Conservation (phyloP, 2,888 invertebrate genomes). For the Morpho achilles region DNA sequence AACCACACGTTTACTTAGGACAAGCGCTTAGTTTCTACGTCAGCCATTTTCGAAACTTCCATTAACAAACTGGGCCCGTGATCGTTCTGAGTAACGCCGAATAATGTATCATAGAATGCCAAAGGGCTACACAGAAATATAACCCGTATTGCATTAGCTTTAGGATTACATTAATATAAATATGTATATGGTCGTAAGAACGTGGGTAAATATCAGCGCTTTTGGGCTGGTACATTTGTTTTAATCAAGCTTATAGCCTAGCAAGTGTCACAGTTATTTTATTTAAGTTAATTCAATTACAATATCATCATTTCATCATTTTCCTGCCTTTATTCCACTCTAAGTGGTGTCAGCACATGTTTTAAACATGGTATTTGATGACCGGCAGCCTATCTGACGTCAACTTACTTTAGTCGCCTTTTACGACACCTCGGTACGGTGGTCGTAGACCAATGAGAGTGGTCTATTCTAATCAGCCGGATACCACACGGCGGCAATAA, state of each 20-base stretch:
- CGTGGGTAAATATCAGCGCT: background rate
- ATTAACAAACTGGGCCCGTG: slow-evolving; percentile 1
- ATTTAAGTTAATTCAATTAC: background rate
- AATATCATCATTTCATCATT: too few species aligned
- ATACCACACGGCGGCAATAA: too few species aligned
- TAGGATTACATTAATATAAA: background rate
- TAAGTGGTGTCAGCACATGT: too few species aligned
- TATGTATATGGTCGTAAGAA: background rate
- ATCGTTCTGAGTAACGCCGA: background rate
- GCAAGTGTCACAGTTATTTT: background rate
- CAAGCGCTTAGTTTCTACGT: background rate
- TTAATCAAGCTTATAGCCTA: background rate
- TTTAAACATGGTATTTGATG: too few species aligned
- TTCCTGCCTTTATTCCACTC: too few species aligned
- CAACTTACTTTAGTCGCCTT: too few species aligned
- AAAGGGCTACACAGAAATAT: background rate
- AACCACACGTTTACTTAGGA: slow-evolving; percentile 8
- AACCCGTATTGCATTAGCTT: background rate
- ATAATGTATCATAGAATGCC: background rate
- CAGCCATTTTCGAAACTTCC: slow-evolving; percentile 4
- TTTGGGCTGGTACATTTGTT: background rate
- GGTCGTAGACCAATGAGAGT: too few species aligned
- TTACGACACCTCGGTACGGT: too few species aligned
- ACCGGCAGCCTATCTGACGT: too few species aligned
- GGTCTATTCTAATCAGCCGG: too few species aligned